phyloP scores from a whole-genome alignment of 35 echinoderm and acorn worm genomes.

The Anneissia japonica region DNA sequence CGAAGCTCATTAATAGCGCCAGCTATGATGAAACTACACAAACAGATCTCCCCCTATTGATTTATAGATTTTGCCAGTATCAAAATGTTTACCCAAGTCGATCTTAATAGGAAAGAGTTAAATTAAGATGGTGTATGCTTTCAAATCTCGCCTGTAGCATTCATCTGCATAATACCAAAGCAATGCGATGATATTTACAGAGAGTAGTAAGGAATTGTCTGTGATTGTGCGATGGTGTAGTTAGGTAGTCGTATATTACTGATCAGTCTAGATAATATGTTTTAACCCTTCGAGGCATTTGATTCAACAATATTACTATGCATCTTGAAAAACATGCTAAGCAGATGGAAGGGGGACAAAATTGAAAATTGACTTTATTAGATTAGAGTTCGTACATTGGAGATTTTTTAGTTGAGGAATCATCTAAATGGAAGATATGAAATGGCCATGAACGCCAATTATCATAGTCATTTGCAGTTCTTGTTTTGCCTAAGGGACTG shows the following conservation, averaged over 20 bases:
- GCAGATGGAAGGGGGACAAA: not conserved
- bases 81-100: not conserved
- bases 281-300: not conserved
- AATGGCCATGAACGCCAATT: not conserved
- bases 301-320: not conserved
- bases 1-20: not conserved
- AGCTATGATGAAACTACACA: not conserved
- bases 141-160: not conserved
- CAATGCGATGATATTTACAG: not conserved
- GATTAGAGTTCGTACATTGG: not conserved
- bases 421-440: not conserved
- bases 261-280: not conserved
- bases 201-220: not conserved
- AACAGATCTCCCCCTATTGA: not conserved
- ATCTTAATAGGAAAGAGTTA: not conserved
- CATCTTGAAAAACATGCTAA: not conserved
- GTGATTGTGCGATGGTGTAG: not conserved
- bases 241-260: not conserved
- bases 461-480: not conserved
- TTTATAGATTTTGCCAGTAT: not conserved
- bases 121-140: not conserved
- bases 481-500: not conserved
- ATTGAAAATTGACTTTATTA: not conserved
- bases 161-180: not conserved
- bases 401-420: not conserved